phyloP scores from a whole-genome alignment of 2,113 vertebrate genomes.

The Anhinga anhinga region DNA sequence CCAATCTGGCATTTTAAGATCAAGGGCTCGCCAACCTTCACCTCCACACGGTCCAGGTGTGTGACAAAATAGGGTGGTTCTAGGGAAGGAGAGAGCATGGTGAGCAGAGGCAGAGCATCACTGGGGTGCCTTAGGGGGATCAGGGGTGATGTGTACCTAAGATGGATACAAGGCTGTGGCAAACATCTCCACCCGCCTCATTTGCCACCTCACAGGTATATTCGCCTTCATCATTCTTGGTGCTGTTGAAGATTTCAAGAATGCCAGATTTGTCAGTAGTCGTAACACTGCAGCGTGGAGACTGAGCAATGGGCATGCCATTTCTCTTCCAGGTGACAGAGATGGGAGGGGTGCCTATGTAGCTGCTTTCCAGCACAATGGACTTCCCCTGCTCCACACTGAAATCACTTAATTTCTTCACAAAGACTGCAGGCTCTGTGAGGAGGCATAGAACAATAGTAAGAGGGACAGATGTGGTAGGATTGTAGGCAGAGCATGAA shows the following conservation, averaged over 20 bases:
- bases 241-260: slow-evolving; percentile 88
- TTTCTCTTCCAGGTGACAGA: slow-evolving; percentile 91
- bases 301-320: slow-evolving; percentile 81
- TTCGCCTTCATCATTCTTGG: slow-evolving; percentile 83
- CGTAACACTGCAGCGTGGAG: slow-evolving; percentile 87
- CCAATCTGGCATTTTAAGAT: slow-evolving; percentile 90
- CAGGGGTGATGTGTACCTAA: slow-evolving; percentile 79
- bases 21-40: slow-evolving; percentile 85
- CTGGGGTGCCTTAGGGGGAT: background rate
- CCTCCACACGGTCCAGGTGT: slow-evolving; percentile 87
- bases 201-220: slow-evolving; percentile 92
- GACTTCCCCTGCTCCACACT: slow-evolving; percentile 88
- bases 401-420: slow-evolving; percentile 89
- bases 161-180: slow-evolving; percentile 84
- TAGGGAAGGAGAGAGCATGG: slow-evolving; percentile 67
- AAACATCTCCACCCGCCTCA: slow-evolving; percentile 87
- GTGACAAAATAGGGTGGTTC: slow-evolving; percentile 93
- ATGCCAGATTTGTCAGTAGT: slow-evolving; percentile 93
- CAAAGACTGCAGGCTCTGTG: slow-evolving; percentile 91
- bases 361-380: slow-evolving; percentile 87
- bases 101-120: background rate
- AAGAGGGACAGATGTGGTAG: background rate
- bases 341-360: slow-evolving; percentile 88
- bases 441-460: slow-evolving; percentile 10
- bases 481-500: background rate